Base-by-base conservation (phyloP, 1,140 invertebrate genomes). In the Bombus pyrosoma region DNA sequence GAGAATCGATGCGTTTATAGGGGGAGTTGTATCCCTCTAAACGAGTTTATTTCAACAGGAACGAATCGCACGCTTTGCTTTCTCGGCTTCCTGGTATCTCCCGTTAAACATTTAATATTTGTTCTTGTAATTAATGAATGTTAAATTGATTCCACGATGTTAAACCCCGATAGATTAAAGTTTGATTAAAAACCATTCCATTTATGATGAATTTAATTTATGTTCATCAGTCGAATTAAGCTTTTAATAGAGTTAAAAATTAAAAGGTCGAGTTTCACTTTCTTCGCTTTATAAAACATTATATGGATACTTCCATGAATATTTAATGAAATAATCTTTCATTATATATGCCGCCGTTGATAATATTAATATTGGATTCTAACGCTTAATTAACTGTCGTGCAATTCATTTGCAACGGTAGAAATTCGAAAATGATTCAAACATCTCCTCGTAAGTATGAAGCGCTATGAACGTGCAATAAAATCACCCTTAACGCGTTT, bases 1-100 rank as follows among this genome's bases (percentile, higher is more conserved):
- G 76, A 64, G 32, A 78, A 78, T 57, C 66, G 78, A 53, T 71
- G 78, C 66, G 25, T 75, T 76, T 37, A 76, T 76, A 39, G 34
- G 59, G 3, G 41, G n/a, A n/a, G 37, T 22, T 25, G 22, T 37
- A 72, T 81, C 18, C 22, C 53, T 59, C 39, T 13, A 15, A 75
- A 37, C 71, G 72, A 41, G 39, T 82, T 75, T 47, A 64, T 75
- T 66, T 22, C 12, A 47, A 62, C 32, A 41, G 71, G 10, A 75
- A 66, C 41, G 71, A 37, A 39, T 43, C n/a, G 10, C 25, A 22
- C 1, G 39, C 22, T 9, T 73, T 53, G 12, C 37, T 32, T 32
- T 18, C 15, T 5, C 13, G 57, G n/a, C 62, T 59, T 41, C n/a
- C 69, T 22, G 4, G 41, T 34, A 39, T n/a, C 22, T 22, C 53